These are phyloP conservation scores for Pogonocherus hispidulus DNA, from an alignment of 2,888 invertebrate genomes.

Conservation along the genomic window DNA sequence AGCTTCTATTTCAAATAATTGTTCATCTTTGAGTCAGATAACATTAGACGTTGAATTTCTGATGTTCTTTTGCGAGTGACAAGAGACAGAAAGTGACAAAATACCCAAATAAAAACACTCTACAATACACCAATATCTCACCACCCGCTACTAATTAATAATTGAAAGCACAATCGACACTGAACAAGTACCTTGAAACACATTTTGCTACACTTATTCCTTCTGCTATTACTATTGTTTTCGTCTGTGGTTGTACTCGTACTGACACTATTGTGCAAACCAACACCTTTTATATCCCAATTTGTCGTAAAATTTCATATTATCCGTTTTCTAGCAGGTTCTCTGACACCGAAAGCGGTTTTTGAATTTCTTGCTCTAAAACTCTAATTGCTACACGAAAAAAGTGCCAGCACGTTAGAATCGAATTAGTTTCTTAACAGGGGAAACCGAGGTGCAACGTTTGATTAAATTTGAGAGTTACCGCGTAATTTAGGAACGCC, in stretches of 20 bases:
- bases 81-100: too few species aligned
- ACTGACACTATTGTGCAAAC: slow-evolving; percentile 52
- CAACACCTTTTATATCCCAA: slow-evolving; percentile 54
- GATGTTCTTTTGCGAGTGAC: too few species aligned
- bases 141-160: not conserved
- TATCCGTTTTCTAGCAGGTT: slow-evolving; percentile 51
- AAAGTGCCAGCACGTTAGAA: slow-evolving; percentile 36
- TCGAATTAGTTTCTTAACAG: slow-evolving; percentile 36
- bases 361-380: slow-evolving; percentile 52
- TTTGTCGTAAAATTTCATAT: slow-evolving; percentile 42
- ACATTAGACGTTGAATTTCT: too few species aligned
- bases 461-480: not conserved
- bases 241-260: slow-evolving; percentile 42
- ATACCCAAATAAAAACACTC: too few species aligned
- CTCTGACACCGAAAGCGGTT: slow-evolving; percentile 51
- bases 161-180: slow-evolving; percentile 7
- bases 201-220: slow-evolving; percentile 52
- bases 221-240: slow-evolving; percentile 28
- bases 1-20: too few species aligned
- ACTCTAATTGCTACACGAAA: slow-evolving; percentile 48
- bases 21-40: too few species aligned
- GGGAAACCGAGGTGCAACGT: slow-evolving; percentile 3
- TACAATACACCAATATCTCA: not conserved
- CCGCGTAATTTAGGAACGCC: not conserved
- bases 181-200: slow-evolving; percentile 53